Percentiles rank a stretch among this genome's conserved stretches.
phyloP scores from a whole-genome alignment of 1,140 invertebrate genomes.

The Euschistus heros region DNA sequence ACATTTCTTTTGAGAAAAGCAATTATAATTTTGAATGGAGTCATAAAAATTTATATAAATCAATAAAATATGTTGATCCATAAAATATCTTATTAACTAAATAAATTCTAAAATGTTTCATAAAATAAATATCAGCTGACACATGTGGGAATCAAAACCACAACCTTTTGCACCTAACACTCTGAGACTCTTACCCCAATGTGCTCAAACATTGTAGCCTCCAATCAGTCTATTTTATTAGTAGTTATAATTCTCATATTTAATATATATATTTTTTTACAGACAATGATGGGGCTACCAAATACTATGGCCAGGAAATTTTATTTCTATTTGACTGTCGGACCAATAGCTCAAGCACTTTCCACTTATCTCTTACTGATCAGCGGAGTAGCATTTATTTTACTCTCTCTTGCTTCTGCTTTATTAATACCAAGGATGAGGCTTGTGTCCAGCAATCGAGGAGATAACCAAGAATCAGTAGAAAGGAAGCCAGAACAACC shows the following conservation, averaged over 20 bases:
- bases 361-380: constrained; percentile 48
- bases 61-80: too few relatives aligned
- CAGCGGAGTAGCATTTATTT: constrained; percentile 41
- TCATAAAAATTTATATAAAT: too few relatives aligned
- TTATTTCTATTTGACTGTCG: constrained; percentile 55
- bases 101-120: too few relatives aligned
- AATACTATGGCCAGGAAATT: constrained; percentile 49
- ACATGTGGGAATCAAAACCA: too few relatives aligned
- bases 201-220: too few relatives aligned
- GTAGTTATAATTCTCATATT: neutral
- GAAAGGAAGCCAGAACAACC: constrained; percentile 33
- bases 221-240: neutral
- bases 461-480: constrained; percentile 32
- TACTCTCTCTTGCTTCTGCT: constrained; percentile 38
- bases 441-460: constrained; percentile 29
- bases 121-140: too few relatives aligned
- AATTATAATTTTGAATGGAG: too few relatives aligned
- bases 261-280: constrained; percentile 30
- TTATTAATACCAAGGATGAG: constrained; percentile 33
- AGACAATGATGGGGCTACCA: constrained; percentile 59
- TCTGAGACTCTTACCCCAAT: neutral
- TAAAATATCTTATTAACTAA: too few relatives aligned
- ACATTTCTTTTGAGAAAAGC: too few relatives aligned
- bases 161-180: too few relatives aligned
- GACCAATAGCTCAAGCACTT: constrained; percentile 47